A percentile compares a stretch with the other conserved stretches of the same genome.
These are phyloP conservation scores for Drosophila pseudotakahashii DNA, from an alignment of 2,888 invertebrate species.

Conservation along the genomic window DNA sequence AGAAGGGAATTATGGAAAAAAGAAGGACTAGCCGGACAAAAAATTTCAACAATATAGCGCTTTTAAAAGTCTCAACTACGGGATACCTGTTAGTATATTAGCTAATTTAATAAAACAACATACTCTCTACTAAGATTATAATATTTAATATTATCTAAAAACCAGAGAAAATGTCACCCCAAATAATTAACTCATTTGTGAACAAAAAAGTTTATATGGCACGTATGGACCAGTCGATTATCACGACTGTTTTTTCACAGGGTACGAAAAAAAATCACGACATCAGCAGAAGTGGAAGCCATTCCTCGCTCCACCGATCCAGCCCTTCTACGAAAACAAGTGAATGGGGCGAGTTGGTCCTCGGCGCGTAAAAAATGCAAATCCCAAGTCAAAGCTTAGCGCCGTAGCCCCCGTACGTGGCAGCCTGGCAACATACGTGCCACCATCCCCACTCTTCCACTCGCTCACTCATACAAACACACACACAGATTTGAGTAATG, in stretches of 20 bases:
- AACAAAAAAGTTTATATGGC: too few species aligned
- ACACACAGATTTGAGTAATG: slow-evolving; percentile 66
- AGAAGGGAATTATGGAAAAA: slow-evolving; percentile 52
- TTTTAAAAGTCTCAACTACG: not conserved
- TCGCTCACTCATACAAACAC: slow-evolving; percentile 11
- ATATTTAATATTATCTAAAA: too few species aligned
- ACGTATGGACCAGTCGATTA: too few species aligned
- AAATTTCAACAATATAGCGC: not conserved
- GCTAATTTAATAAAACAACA: too few species aligned
- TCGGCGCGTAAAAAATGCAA: slow-evolving; percentile 78
- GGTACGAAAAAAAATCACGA: slow-evolving; percentile 62
- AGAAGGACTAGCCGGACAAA: slow-evolving; percentile 68
- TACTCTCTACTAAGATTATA: too few species aligned
- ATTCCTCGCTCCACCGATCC: slow-evolving; percentile 11
- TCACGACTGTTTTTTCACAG: not conserved
- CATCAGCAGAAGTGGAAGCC: slow-evolving; percentile 77
- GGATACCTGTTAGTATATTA: not conserved
- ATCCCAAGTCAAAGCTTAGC: slow-evolving; percentile 83
- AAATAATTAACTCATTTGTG: not conserved
- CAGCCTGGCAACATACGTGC: slow-evolving; percentile 68
- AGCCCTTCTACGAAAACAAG: not conserved
- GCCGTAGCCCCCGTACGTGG: slow-evolving; percentile 69
- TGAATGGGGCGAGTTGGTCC: slow-evolving; percentile 36
- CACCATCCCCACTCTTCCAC: slow-evolving; percentile 5
- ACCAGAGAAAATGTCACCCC: too few species aligned